phyloP scores from a whole-genome alignment of 2,888 invertebrate genomes.

The Elegia similella region DNA sequence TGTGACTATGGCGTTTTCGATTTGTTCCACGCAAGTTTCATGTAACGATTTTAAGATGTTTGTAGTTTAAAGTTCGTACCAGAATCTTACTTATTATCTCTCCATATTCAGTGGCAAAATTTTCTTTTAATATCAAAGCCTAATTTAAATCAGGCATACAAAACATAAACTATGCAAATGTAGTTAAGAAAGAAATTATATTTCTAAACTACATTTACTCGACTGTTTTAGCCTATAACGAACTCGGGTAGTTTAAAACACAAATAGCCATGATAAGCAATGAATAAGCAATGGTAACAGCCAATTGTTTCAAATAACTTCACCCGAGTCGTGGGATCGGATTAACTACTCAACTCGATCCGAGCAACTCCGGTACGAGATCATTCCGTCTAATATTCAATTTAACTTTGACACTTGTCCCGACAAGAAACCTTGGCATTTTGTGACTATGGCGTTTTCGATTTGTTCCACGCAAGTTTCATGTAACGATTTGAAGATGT shows the following conservation, averaged over 20 bases:
- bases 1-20: constrained; percentile 50
- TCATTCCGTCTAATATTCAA: constrained; percentile 80
- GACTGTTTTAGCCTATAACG: constrained; percentile 19
- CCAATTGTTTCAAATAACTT: constrained; percentile 69
- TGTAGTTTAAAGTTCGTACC: no score
- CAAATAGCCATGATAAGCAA: constrained; percentile 46
- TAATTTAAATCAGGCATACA: no score
- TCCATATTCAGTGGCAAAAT: no score
- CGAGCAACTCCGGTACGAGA: constrained; percentile 66
- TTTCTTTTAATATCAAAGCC: no score
- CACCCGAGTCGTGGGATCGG: constrained; percentile 73
- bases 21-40: no score
- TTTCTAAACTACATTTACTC: neutral
- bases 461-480: no score
- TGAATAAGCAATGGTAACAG: constrained; percentile 66
- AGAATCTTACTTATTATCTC: no score
- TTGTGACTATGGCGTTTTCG: constrained; percentile 52
- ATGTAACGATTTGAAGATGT: no score
- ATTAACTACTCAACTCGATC: constrained; percentile 74
- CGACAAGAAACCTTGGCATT: constrained; percentile 70
- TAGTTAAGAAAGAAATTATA: neutral
- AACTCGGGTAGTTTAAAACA: constrained; percentile 23
- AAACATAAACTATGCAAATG: no score
- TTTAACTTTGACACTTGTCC: constrained; percentile 80
- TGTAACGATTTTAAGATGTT: no score